These are phyloP conservation scores for Paelopatides confundens DNA, from an alignment of 53 echinoderm and acorn worm species.

Conservation along the genomic window DNA sequence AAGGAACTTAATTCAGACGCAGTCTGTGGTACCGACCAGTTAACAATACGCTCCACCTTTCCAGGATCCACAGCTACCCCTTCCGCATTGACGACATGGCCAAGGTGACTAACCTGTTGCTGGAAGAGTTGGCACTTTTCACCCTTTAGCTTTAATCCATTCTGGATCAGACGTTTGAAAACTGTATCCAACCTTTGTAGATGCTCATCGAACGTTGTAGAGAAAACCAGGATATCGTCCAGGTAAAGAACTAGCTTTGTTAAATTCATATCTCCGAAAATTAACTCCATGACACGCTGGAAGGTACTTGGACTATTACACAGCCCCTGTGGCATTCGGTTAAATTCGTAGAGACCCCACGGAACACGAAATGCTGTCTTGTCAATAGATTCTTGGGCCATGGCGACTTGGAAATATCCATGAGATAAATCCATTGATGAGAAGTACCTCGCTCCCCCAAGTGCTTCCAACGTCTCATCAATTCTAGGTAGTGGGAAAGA, in stretches of 20 bases:
- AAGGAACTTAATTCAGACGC: slow-evolving; percentile 46
- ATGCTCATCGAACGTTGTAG: slow-evolving; percentile 46
- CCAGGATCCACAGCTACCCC: slow-evolving; percentile 61
- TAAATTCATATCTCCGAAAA: slow-evolving; percentile 59
- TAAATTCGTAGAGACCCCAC: slow-evolving; percentile 41
- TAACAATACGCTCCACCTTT: slow-evolving; percentile 43
- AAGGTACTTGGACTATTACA: slow-evolving; percentile 46
- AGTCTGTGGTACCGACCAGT: slow-evolving; percentile 42
- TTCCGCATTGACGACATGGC: slow-evolving; percentile 42
- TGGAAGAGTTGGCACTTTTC: slow-evolving; percentile 47
- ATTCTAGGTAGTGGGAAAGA: slow-evolving; percentile 57
- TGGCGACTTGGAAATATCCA: slow-evolving; percentile 51
- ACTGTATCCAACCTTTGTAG: slow-evolving; percentile 30
- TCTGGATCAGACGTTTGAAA: slow-evolving; percentile 29
- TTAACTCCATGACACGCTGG: slow-evolving; percentile 27
- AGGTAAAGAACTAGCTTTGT: slow-evolving; percentile 34
- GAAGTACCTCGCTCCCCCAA: slow-evolving; percentile 1
- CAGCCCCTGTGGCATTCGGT: slow-evolving; percentile 17
- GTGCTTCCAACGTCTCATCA: slow-evolving; percentile 35
- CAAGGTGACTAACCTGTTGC: slow-evolving; percentile 54
- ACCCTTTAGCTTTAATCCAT: slow-evolving; percentile 57
- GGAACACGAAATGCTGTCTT: slow-evolving; percentile 29
- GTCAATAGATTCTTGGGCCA: not conserved
- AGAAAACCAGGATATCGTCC: slow-evolving; percentile 57
- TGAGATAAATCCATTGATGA: slow-evolving; percentile 31